phyloP scores from a whole-genome alignment of 2,888 invertebrate genomes.

The Julus scanicus region DNA sequence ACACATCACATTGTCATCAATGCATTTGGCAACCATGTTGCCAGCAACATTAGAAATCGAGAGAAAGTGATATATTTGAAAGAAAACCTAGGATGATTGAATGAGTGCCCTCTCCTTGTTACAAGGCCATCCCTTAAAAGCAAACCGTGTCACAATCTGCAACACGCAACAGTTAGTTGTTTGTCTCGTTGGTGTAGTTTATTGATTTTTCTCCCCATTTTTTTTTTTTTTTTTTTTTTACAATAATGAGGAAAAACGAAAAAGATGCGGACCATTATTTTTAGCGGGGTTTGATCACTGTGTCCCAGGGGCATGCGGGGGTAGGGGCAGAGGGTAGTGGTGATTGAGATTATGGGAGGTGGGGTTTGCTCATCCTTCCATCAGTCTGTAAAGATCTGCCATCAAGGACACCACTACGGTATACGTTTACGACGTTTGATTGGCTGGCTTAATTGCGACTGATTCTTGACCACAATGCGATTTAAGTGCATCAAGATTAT shows the following conservation, averaged over 20 bases:
- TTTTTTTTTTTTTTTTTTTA: background rate
- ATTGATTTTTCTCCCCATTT: constrained; percentile 2
- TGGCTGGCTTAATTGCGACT: constrained; percentile 30
- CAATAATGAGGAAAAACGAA: constrained; percentile 13
- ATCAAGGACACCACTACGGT: background rate
- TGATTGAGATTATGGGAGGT: too few species aligned
- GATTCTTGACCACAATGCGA: constrained; percentile 11
- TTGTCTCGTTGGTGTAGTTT: background rate
- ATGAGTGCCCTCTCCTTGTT: background rate
- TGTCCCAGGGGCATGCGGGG: background rate
- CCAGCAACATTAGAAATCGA: background rate
- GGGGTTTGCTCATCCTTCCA: background rate
- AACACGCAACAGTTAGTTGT: constrained; percentile 21
- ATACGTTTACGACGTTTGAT: background rate
- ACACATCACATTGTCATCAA: background rate
- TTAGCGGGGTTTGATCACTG: background rate
- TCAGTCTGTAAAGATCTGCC: background rate
- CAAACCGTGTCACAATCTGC: background rate
- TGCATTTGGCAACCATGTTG: background rate
- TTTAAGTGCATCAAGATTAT: background rate
- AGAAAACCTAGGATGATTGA: background rate
- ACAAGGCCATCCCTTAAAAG: background rate
- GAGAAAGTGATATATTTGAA: background rate
- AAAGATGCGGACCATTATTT: constrained; percentile 40
- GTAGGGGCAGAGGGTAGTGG: background rate